phyloP scores from a whole-genome alignment of 2,888 invertebrate genomes.

The Dryobota labecula region DNA sequence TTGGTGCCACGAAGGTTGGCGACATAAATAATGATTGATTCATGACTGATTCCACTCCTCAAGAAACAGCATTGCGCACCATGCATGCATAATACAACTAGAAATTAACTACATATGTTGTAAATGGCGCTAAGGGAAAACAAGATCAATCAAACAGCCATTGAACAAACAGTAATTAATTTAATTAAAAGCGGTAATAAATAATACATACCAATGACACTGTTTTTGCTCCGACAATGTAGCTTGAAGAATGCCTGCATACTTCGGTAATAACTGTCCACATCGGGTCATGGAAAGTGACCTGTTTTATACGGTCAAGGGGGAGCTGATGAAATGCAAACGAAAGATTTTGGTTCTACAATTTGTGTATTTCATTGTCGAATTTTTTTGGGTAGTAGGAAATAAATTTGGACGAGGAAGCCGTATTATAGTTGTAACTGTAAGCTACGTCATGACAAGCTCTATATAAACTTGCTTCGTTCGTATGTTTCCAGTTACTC shows the following conservation, averaged over 20 bases:
- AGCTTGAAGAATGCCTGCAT: constrained; percentile 47
- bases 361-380: constrained; percentile 5
- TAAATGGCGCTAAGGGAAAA: constrained; percentile 26
- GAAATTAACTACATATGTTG: constrained; percentile 20
- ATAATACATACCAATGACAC: constrained; percentile 40
- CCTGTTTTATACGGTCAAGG: constrained; percentile 36
- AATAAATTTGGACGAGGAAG: constrained; percentile 8
- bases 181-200: constrained; percentile 45
- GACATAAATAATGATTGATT: constrained; percentile 47
- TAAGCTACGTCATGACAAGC: background rate
- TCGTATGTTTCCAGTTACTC: too few species aligned
- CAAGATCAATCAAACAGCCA: constrained; percentile 14
- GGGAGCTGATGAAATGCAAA: constrained; percentile 28
- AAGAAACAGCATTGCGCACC: constrained; percentile 19
- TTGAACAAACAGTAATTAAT: constrained; percentile 45
- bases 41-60: constrained; percentile 29
- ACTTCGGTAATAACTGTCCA: constrained; percentile 39
- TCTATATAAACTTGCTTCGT: too few species aligned
- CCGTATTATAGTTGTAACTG: background rate
- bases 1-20: constrained; percentile 31
- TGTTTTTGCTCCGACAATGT: constrained; percentile 49
- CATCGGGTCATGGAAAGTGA: constrained; percentile 50
- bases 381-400: constrained; percentile 13
- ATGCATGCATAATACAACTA: constrained; percentile 32
- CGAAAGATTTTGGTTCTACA: constrained; percentile 33